Evolutionary conservation across 2,797 vertebrate genomes (phyloP).

Genomic region (Pangasius krempfi): DNA sequence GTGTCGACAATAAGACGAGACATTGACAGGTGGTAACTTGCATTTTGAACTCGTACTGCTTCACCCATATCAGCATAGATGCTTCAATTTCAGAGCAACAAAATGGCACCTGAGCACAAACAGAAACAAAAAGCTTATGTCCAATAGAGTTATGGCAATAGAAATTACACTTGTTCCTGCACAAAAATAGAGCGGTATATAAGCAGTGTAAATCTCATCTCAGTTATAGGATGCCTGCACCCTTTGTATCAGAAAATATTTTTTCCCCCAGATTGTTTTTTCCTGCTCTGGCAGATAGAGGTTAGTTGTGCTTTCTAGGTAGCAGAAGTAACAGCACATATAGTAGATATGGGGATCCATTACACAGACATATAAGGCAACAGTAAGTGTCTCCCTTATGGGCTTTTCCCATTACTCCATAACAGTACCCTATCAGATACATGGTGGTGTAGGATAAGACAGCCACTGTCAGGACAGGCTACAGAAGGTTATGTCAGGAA

Average conservation of each 20-base stretch:
- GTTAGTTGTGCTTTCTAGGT: not conserved
- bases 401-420: not conserved
- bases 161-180: not conserved
- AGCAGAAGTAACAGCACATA: not conserved
- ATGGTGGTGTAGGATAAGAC: slow-evolving; percentile 25
- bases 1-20: not conserved
- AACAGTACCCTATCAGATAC: not conserved
- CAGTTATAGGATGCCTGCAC: not conserved
- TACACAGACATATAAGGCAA: not conserved
- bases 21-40: not conserved
- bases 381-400: slow-evolving; percentile 5
- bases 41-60: not conserved
- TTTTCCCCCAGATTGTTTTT: not conserved
- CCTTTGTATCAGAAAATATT: not conserved
- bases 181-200: not conserved
- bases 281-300: not conserved
- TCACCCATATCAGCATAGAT: not conserved
- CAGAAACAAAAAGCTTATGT: not conserved
- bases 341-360: not conserved
- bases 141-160: not conserved
- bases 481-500: slow-evolving; percentile 40
- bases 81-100: not conserved
- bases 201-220: too few species aligned
- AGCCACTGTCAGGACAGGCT: slow-evolving; percentile 10
- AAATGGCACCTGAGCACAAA: not conserved